phyloP scores from a whole-genome alignment of 2,888 invertebrate genomes.

The Petrophora chlorosata region DNA sequence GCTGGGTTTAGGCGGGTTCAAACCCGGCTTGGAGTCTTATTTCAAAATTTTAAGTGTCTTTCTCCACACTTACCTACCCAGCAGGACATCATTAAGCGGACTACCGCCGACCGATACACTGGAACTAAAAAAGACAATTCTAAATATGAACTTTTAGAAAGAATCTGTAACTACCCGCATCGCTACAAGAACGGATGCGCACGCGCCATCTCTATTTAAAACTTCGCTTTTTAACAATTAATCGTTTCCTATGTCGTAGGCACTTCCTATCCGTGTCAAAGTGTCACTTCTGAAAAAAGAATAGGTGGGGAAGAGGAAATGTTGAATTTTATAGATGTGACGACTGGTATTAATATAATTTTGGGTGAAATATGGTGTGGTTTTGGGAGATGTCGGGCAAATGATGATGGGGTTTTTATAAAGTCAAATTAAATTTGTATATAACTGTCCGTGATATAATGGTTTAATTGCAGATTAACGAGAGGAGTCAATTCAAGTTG shows the following conservation, averaged over 20 bases:
- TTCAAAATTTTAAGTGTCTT: too few species aligned
- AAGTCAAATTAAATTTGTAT: too few species aligned
- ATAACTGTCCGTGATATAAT: too few species aligned
- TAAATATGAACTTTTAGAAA: slow-evolving; percentile 51
- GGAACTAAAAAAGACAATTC: slow-evolving; percentile 50
- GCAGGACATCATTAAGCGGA: slow-evolving; percentile 70
- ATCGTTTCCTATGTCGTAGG: slow-evolving; percentile 60
- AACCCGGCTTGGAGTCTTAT: too few species aligned
- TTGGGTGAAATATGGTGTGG: neutral
- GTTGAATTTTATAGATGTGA: slow-evolving; percentile 42
- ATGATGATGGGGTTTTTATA: too few species aligned
- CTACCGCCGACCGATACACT: slow-evolving; percentile 40
- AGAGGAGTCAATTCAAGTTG: too few species aligned
- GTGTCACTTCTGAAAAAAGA: slow-evolving; percentile 37
- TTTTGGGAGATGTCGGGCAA: neutral
- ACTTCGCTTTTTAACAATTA: slow-evolving; percentile 65
- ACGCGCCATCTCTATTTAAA: slow-evolving; percentile 56
- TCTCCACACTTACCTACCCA: slow-evolving; percentile 43
- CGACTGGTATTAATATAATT: slow-evolving; percentile 19
- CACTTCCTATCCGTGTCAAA: slow-evolving; percentile 47
- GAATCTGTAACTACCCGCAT: slow-evolving; percentile 42
- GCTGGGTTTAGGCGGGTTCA: too few species aligned
- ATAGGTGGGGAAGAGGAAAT: slow-evolving; percentile 44
- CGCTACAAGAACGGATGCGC: slow-evolving; percentile 50
- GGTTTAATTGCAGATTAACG: too few species aligned